Percentiles rank a stretch among this genome's conserved stretches.
Evolutionary conservation across 2,113 vertebrate species (phyloP).

Genomic region (Campylorhamphus procurvoides): DNA sequence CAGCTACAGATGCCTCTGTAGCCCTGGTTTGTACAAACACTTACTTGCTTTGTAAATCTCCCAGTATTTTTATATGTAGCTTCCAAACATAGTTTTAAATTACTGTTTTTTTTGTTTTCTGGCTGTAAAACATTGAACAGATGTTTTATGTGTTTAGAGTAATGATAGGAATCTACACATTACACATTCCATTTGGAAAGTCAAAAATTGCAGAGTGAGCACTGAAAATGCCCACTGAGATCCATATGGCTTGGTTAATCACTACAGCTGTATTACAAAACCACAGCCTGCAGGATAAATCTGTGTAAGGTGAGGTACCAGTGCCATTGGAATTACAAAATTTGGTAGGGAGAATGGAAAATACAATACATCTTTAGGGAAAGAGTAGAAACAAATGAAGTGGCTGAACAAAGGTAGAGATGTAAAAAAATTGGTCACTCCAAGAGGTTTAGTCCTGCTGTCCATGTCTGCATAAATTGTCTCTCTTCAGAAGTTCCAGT

Average conservation of each 20-base stretch:
- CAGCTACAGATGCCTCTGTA: constrained; percentile 96
- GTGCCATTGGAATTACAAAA: neutral
- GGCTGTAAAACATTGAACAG: neutral
- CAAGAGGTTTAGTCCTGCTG: neutral
- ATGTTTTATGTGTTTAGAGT: neutral
- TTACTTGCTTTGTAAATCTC: neutral
- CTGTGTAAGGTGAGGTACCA: neutral
- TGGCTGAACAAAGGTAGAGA: neutral
- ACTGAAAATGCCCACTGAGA: constrained; percentile 8
- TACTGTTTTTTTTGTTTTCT: neutral
- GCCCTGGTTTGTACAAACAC: constrained; percentile 83
- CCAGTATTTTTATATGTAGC: neutral
- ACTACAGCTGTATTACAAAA: constrained; percentile 1
- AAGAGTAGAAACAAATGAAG: neutral
- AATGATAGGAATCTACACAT: neutral
- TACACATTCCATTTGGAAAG: neutral
- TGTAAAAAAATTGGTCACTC: neutral
- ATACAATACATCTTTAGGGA: neutral
- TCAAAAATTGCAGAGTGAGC: neutral
- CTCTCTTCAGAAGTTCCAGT: neutral
- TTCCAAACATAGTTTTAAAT: constrained; percentile 1
- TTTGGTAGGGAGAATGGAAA: neutral
- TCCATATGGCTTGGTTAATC: neutral
- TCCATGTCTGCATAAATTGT: neutral
- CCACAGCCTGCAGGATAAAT: neutral